These are phyloP conservation scores for Taphrorychus bicolor DNA, from an alignment of 2,888 invertebrate genomes.

Conservation along the genomic window DNA sequence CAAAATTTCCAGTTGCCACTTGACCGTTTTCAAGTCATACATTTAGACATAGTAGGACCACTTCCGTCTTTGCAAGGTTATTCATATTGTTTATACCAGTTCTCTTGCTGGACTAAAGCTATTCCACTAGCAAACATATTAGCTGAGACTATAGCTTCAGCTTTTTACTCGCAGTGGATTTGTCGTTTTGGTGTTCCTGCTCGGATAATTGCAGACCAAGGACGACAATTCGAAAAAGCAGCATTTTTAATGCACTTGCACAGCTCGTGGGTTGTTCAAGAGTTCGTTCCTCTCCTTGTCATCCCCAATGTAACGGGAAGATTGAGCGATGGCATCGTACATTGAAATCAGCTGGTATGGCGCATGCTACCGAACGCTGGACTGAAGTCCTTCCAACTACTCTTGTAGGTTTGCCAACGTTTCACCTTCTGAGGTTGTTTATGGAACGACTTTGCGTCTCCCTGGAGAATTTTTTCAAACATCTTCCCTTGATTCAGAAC, in stretches of 20 bases:
- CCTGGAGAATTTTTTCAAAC: constrained; percentile 14
- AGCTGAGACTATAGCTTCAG: constrained; percentile 1
- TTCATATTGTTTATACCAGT: too few relatives aligned
- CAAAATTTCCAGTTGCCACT: not conserved
- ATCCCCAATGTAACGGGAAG: constrained; percentile 6
- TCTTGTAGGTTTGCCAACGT: not conserved
- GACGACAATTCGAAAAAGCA: constrained; percentile 15
- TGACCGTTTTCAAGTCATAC: not conserved
- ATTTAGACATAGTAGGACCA: constrained; percentile 10
- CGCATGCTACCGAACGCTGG: constrained; percentile 8
- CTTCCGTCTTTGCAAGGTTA: too few relatives aligned
- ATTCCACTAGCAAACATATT: not conserved
- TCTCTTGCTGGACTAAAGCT: constrained; percentile 13
- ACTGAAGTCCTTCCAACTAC: constrained; percentile 3
- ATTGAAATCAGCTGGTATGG: constrained; percentile 8
- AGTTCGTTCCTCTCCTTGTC: not conserved
- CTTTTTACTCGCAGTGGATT: constrained; percentile 10
- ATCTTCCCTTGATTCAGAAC: not conserved
- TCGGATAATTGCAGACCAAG: constrained; percentile 8
- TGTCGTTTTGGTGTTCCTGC: not conserved
- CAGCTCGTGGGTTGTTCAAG: not conserved
- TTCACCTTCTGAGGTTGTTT: constrained; percentile 11
- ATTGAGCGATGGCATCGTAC: constrained; percentile 17
- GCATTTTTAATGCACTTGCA: not conserved
- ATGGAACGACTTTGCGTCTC: constrained; percentile 12